Conservation (phyloP, 2,113 vertebrate species). For the Leptobrachium leishanense region DNA sequence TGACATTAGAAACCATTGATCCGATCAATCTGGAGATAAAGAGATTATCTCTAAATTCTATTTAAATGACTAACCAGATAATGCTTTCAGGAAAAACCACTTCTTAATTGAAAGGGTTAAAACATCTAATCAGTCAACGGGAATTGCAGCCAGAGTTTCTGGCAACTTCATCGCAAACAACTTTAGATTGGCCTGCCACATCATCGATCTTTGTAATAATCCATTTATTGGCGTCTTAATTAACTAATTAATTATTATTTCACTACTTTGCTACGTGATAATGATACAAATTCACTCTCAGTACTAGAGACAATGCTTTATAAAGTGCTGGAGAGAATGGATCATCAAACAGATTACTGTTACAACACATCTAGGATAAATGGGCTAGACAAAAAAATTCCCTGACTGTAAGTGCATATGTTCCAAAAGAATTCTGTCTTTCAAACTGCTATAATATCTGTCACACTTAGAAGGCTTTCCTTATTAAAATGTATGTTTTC, state of each 20-base stretch:
- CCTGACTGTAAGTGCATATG: no score
- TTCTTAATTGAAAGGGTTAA: slow-evolving; percentile 16
- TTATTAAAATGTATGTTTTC: no score
- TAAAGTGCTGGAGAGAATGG: not conserved
- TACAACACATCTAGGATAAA: no score
- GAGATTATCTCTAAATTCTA: not conserved
- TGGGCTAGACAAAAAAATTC: no score
- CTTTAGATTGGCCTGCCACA: slow-evolving; percentile 7
- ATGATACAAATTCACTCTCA: slow-evolving; percentile 8
- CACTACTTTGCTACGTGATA: slow-evolving; percentile 25
- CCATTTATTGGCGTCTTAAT: slow-evolving; percentile 42
- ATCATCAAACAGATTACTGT: no score
- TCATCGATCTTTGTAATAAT: slow-evolving; percentile 43
- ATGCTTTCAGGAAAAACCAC: not conserved
- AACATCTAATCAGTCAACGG: slow-evolving; percentile 21
- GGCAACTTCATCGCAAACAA: slow-evolving; percentile 24
- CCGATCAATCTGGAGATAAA: slow-evolving; percentile 10
- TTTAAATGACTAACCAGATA: not conserved
- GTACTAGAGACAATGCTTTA: not conserved
- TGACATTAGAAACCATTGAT: slow-evolving; percentile 19
- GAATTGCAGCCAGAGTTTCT: slow-evolving; percentile 16
- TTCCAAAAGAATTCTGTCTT: no score
- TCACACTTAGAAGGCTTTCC: no score
- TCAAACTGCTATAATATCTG: no score
- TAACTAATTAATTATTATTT: slow-evolving; percentile 48